Percentiles rank a stretch among this genome's conserved stretches.
Evolutionary conservation across 2,797 vertebrate species (phyloP).

Genomic region (Gallinago solitaria): DNA sequence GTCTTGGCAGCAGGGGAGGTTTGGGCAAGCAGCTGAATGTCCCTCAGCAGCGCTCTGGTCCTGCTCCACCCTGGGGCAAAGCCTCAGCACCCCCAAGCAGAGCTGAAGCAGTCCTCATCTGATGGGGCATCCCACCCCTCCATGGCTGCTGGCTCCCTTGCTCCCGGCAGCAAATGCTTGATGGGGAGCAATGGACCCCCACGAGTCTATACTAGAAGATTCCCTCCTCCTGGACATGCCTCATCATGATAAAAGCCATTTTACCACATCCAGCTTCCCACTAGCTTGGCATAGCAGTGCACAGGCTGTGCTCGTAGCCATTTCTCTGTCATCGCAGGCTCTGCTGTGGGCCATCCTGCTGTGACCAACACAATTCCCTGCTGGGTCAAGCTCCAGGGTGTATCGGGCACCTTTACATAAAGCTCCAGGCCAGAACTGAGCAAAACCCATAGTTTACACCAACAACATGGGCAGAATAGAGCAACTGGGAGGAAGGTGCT

Average conservation of each 20-base stretch:
- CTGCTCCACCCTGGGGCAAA: neutral
- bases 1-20: neutral
- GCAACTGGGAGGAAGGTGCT: neutral
- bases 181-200: neutral
- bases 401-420: neutral
- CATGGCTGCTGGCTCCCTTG: neutral
- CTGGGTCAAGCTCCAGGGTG: neutral
- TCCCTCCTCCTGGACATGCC: neutral
- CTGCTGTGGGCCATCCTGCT: neutral
- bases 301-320: neutral
- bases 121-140: neutral
- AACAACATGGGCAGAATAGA: neutral
- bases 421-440: neutral
- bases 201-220: neutral
- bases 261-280: neutral
- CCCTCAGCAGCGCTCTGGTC: neutral
- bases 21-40: neutral
- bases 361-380: neutral
- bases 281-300: fast-evolving
- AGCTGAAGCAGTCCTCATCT: neutral
- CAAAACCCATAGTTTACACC: neutral
- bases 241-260: neutral
- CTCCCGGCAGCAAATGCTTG: neutral
- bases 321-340: neutral
- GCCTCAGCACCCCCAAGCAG: neutral